phyloP scores from a whole-genome alignment of 2,888 invertebrate species.

The Seira sanloemensis region DNA sequence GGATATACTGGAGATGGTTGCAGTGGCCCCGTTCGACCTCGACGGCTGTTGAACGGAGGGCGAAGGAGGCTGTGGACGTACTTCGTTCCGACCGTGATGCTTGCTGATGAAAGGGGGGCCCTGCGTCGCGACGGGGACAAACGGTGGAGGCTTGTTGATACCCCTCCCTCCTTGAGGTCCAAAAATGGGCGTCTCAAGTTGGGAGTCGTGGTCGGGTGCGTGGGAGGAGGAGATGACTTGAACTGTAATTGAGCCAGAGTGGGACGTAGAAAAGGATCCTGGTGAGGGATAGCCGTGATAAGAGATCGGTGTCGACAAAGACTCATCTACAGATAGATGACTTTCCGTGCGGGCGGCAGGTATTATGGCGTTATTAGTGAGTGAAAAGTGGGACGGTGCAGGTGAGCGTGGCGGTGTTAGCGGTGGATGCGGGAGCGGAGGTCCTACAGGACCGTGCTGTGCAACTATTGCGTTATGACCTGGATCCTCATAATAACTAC shows the following conservation, averaged over 20 bases:
- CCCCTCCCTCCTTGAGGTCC: constrained; percentile 67
- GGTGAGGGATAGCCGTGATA: constrained; percentile 74
- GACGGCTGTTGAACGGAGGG: constrained; percentile 53
- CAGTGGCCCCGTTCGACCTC: constrained; percentile 63
- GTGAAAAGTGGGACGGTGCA: constrained; percentile 62
- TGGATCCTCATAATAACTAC: constrained; percentile 61
- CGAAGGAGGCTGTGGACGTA: constrained; percentile 49
- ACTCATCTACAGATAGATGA: constrained; percentile 76
- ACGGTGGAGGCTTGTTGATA: constrained; percentile 65
- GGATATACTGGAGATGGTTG: constrained; percentile 72
- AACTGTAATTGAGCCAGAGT: constrained; percentile 78
- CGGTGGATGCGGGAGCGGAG: constrained; percentile 62
- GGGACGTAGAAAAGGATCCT: constrained; percentile 74
- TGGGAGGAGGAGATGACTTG: constrained; percentile 81
- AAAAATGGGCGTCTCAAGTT: constrained; percentile 80
- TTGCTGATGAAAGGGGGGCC: constrained; percentile 49
- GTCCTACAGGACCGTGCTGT: constrained; percentile 64
- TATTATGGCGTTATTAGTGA: constrained; percentile 66
- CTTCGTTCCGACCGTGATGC: constrained; percentile 44
- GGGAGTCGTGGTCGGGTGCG: constrained; percentile 79
- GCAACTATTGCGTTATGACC: constrained; percentile 64
- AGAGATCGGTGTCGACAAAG: constrained; percentile 76
- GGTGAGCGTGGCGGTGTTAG: constrained; percentile 53
- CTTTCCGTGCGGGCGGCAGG: constrained; percentile 75
- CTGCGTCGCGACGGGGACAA: constrained; percentile 64